Base-by-base conservation (phyloP, 2,113 vertebrate species). In the Eleginops maclovinus region DNA sequence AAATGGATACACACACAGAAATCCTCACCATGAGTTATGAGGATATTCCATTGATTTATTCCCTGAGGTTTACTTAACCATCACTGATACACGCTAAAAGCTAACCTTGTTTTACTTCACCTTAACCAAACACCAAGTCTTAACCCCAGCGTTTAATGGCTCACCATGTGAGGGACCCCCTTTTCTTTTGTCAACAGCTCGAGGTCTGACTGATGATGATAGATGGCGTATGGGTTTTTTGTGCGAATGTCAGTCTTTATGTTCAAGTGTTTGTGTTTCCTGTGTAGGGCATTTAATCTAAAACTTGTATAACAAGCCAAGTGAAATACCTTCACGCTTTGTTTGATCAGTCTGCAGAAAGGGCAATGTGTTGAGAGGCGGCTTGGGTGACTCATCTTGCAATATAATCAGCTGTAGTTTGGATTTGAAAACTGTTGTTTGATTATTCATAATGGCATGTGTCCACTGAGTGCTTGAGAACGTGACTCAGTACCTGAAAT, bases 281-380 rank as follows among this genome's bases (percentile, higher is more conserved):
- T 3, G 2, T 47, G 6, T 8, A 5, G 2, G 9, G 9, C 2
- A 76, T 56, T 49, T 43, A 0, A 47, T 63, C 43, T 44, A 7
- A 54, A 81, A 87, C 88, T 64, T 0, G 88, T 59, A 61, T 19
- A 55, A 77, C 84, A 59, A 74, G 89, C 43, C 22, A 2, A 21
- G 41, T 44, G 21, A 60, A 16, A 16, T 22, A 8, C 9, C 46
- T 60, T 53, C 9, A 54, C 4, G 9, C 44, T 59, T 43, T 24
- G 47, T 81, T 31, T n/a, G n/a, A 11, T 8, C 0, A 17, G 0
- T 3, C 9, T 22, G 58, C 44, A 46, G 26, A 21, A 36, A 49
- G 21, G 3, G 13, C 15, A 47, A 16, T 15, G 3, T 28, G 44
- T 21, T 51, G 24, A 40, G 15, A 15, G 61, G 15, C 10, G 22